Conservation (phyloP, 2,797 vertebrate genomes). For the Ceyx erithaca region DNA sequence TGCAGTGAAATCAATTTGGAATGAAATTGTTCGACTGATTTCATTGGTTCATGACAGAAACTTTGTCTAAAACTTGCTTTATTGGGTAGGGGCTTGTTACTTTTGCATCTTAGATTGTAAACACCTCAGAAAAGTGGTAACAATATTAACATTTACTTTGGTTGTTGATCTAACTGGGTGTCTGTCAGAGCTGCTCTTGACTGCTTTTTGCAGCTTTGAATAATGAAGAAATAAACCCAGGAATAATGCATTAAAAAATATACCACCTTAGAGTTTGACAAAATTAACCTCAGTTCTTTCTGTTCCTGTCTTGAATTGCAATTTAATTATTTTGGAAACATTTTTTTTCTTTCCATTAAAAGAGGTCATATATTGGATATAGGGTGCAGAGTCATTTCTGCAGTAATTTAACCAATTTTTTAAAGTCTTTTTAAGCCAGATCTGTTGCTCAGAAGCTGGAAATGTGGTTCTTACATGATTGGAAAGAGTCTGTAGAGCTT, state of each 20-base stretch:
- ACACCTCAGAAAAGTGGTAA: neutral
- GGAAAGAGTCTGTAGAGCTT: neutral
- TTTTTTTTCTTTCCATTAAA: neutral
- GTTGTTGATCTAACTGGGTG: neutral
- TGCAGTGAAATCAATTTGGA: neutral
- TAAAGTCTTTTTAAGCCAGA: neutral
- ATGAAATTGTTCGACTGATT: neutral
- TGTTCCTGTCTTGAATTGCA: no score
- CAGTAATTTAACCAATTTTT: neutral
- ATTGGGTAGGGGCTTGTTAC: neutral
- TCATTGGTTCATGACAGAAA: neutral
- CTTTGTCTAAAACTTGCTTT: neutral
- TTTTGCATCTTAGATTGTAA: neutral
- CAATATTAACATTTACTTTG: neutral
- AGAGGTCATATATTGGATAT: neutral
- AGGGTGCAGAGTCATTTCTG: neutral
- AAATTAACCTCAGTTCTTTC: neutral
- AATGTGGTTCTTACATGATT: neutral
- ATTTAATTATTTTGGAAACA: neutral
- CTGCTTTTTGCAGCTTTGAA: neutral
- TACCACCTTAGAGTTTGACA: neutral
- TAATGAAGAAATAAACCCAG: neutral
- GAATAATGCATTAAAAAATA: neutral
- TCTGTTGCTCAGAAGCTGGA: neutral
- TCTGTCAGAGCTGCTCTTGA: neutral